These are phyloP conservation scores for Heliconius himera DNA, from an alignment of 1,140 invertebrate genomes.

Conservation along the genomic window DNA sequence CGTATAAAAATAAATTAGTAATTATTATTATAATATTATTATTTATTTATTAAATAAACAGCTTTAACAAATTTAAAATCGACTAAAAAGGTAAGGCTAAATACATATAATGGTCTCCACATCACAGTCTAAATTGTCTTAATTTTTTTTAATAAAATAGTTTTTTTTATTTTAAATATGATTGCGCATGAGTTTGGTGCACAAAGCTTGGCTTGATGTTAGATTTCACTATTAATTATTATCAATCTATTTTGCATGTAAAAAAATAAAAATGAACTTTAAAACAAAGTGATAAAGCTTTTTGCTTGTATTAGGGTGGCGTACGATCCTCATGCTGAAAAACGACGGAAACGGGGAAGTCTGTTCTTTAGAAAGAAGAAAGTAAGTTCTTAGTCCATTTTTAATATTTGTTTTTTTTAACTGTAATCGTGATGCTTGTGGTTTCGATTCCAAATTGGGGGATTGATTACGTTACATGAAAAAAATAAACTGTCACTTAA, in stretches of 20 bases:
- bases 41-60: neutral
- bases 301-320: conserved; percentile 79
- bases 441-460: too few species aligned
- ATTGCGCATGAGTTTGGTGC: conserved; percentile 38
- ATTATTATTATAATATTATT: neutral
- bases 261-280: neutral
- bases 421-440: too few species aligned
- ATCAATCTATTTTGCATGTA: neutral
- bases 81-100: neutral
- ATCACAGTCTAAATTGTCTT: neutral
- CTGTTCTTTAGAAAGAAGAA: conserved; percentile 95
- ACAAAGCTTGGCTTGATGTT: conserved; percentile 53
- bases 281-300: neutral
- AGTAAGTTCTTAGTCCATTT: conserved; percentile 49
- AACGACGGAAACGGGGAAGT: conserved; percentile 92
- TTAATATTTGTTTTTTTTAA: neutral
- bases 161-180: neutral
- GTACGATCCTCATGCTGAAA: conserved; percentile 91
- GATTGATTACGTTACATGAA: too few species aligned
- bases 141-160: neutral
- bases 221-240: conserved; percentile 30
- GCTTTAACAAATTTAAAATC: neutral
- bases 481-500: too few species aligned
- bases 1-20: neutral
- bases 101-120: neutral